phyloP scores from a whole-genome alignment of 2,797 vertebrate species.

The Anguilla anguilla region DNA sequence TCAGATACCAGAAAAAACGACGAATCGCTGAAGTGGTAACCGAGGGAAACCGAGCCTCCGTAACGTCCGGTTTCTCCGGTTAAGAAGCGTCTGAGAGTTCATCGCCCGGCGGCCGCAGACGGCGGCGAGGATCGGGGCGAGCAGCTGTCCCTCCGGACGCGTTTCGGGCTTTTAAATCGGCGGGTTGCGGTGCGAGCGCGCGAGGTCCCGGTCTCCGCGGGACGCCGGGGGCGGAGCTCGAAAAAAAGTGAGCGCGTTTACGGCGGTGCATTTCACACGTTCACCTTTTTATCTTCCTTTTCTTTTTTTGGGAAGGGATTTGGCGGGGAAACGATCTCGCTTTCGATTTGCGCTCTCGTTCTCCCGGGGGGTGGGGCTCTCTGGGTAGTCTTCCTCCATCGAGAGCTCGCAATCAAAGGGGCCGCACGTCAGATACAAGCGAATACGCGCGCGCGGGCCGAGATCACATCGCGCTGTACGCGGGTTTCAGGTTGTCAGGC shows the following conservation, averaged over 20 bases:
- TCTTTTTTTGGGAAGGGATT: conserved; percentile 55
- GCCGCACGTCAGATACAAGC: too few species aligned
- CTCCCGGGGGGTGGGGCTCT: conserved; percentile 18
- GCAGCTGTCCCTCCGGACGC: conserved; percentile 52
- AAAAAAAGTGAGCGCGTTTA: conserved; percentile 57
- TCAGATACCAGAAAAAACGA: conserved; percentile 64
- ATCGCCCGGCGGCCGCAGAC: too few species aligned
- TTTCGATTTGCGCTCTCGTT: conserved; percentile 62
- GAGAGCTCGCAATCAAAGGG: conserved; percentile 40
- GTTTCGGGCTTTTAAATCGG: conserved; percentile 52
- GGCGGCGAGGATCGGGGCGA: conserved; percentile 61
- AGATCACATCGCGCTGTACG: conserved; percentile 50
- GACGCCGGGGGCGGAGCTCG: conserved; percentile 36
- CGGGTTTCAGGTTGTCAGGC: neutral
- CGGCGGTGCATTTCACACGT: conserved; percentile 58
- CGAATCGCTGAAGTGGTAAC: conserved; percentile 59
- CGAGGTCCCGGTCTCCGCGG: conserved; percentile 30
- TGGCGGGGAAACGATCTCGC: conserved; percentile 59
- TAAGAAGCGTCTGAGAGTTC: conserved; percentile 71
- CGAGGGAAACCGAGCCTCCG: conserved; percentile 58
- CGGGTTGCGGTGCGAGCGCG: conserved; percentile 9
- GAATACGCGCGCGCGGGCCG: conserved; percentile 27
- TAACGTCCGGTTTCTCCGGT: conserved; percentile 75
- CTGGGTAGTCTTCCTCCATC: conserved; percentile 33
- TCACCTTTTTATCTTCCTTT: conserved; percentile 38